Base-by-base conservation (phyloP, 2,113 vertebrate genomes). In the Uria aalge region DNA sequence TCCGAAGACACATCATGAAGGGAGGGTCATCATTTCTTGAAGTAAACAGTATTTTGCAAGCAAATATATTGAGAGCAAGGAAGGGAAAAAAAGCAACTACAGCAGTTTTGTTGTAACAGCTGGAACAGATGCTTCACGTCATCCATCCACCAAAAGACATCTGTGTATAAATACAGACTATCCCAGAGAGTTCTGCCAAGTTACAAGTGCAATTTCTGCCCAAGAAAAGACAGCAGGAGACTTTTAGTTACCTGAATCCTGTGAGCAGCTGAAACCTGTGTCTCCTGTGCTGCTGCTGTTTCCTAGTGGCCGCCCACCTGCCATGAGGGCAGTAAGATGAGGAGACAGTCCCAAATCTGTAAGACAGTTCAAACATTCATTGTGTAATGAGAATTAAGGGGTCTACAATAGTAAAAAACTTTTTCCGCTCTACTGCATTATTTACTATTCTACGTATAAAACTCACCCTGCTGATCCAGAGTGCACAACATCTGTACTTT, bases 231-330 rank as follows among this genome's bases (percentile, higher is more conserved):
- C 12, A 90, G 36, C 53, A 80, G 68, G 19, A 87, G 43, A 95
- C 53, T 85, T 59, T 21, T 15, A 57, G 84, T 97, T 98, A 99
- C 99, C 99, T 81, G 99, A 99, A 97, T 99, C 99, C 97, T 99
- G 99, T 38, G 99, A 99, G 96, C 98, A 99, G 98, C 99, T 99
- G 98, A 99, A 99, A 86, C 99, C 99, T 1, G 99, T 99, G 84
- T 99, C 99, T 77, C 99, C 99, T 0, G 99, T 99, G 98, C 99
- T 99, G 98, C 99, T 99, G 88, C 98, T 99, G 53, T 99, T 98
- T 41, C 98, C 99, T 95, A 99, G 86, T 23, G 99, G 97, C 66
- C 98, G 98, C 10, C 98, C 99, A 2, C 99, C 99, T 4, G 98
- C 99, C 97, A 99, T 98, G 97, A 99, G 99, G 45, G 99, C 99